Base-by-base conservation (phyloP, 2,888 invertebrate species). In the Julus scandinavius region DNA sequence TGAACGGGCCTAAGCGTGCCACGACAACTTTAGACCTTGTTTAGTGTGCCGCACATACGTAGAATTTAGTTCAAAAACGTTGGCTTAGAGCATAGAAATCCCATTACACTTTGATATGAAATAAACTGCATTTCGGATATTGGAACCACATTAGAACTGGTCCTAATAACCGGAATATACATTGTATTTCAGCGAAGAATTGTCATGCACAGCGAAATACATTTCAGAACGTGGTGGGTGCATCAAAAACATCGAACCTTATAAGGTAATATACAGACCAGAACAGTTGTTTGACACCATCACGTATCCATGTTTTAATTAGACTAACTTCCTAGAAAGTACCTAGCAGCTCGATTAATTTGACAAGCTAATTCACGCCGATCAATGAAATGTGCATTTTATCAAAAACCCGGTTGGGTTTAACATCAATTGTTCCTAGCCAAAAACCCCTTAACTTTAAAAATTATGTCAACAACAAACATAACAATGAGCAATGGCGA, bases 381-480 rank as follows among this genome's bases (percentile, higher is more conserved):
- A 72, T 72, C 72, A 72, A 72, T 72, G 72, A 7, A 29, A 72
- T 9, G 29, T 7, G 72, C 72, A 72, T 63, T 63, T 63, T n/a
- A 20, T 63, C 20, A 63, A 63, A 63, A 63, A n/a, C 20, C 20
- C n/a, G 63, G 20, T 20, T 17, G 20, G 20, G 63, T 20, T 63
- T 63, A 5, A 20, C 20, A 20, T 5, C 63, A 29, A 72, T 72
- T 72, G 72, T 29, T 72, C 9, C 11, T 72, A 4, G 72, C 29
- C 72, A 29, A 20, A 72, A 29, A 72, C 72, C 29, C 29, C 72
- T 72, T 72, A 72, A 72, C 72, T 72, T 29, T 72, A 29, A 72
- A 72, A 72, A 72, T 72, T 72, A 72, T 72, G 72, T 72, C 72
- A 72, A 72, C 72, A 72, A 29, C 29, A n/a, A 29, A n/a, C 29